Evolutionary conservation across 2,797 vertebrate genomes (phyloP).

Genomic region (Kryptopterus vitreolus): DNA sequence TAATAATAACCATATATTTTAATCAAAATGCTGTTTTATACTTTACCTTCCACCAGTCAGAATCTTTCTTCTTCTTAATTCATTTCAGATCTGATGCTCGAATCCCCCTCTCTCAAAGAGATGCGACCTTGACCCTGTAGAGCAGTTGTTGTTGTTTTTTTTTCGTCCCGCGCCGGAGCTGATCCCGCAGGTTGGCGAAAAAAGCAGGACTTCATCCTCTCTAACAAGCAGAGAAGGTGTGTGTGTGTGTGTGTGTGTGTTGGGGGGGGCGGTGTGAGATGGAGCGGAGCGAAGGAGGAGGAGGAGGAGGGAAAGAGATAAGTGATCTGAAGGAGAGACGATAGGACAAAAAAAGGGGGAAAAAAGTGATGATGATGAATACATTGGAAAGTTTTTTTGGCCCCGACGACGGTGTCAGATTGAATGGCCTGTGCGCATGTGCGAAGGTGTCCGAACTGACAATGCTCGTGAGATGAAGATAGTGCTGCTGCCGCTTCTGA

Average conservation of each 20-base stretch:
- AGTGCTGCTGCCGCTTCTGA: constrained; percentile 98
- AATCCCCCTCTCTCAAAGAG: constrained; percentile 55
- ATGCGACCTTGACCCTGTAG: constrained; percentile 74
- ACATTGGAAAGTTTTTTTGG: constrained; percentile 99
- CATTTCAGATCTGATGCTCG: neutral
- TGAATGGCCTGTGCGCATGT: constrained; percentile 99
- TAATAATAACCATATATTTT: constrained; percentile 29
- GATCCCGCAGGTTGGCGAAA: constrained; percentile 71
- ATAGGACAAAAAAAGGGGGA: constrained; percentile 76
- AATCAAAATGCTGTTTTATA: constrained; percentile 4
- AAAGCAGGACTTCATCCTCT: constrained; percentile 74
- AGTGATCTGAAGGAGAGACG: constrained; percentile 92
- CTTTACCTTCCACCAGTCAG: constrained; percentile 6
- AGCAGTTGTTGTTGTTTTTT: constrained; percentile 59
- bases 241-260: constrained; percentile 54
- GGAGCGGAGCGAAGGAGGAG: constrained; percentile 70
- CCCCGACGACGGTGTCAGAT: constrained; percentile 98
- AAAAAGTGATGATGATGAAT: constrained; percentile 96
- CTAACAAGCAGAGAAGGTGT: constrained; percentile 79
- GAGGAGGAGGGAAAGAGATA: constrained; percentile 85
- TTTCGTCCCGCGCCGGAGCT: constrained; percentile 70
- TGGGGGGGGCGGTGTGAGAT: constrained; percentile 59
- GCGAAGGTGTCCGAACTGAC: constrained; percentile 99
- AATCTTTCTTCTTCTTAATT: too few species aligned
- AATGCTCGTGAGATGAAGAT: constrained; percentile 99